phyloP scores from a whole-genome alignment of 2,797 vertebrate genomes.

The Diglossa cyanea region DNA sequence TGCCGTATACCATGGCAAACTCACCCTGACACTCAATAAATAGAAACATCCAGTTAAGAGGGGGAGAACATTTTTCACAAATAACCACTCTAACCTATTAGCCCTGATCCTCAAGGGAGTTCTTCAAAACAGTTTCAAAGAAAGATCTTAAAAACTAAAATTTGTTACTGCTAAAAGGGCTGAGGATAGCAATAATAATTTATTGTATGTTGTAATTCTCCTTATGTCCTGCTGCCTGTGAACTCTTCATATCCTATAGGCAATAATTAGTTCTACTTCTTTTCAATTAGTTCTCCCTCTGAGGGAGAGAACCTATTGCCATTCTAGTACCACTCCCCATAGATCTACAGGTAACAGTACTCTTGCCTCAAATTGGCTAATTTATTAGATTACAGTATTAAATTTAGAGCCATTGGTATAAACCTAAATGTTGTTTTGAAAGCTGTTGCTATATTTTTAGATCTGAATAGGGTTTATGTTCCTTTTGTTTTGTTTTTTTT shows the following conservation, averaged over 20 bases:
- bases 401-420: not conserved
- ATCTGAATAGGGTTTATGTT: not conserved
- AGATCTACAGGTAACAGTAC: not conserved
- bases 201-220: not conserved
- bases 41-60: not conserved
- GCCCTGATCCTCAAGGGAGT: not conserved
- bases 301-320: not conserved
- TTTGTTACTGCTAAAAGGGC: slow-evolving; percentile 1
- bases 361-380: not conserved
- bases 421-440: not conserved
- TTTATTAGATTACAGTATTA: not conserved
- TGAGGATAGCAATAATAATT: not conserved
- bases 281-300: not conserved
- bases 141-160: not conserved
- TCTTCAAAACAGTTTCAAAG: not conserved
- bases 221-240: not conserved
- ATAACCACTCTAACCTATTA: slow-evolving; percentile 12
- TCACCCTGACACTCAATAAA: not conserved
- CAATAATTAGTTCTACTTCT: not conserved
- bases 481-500: not conserved
- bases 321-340: not conserved
- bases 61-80: slow-evolving; percentile 2
- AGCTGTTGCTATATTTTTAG: not conserved
- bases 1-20: not conserved
- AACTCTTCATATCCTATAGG: not conserved